Evolutionary conservation across 64 coral and sea anemone genomes (phyloP), one percentile per base, ranked within the genome.

Genomic region (Stichodactyla helianthus): DNA sequence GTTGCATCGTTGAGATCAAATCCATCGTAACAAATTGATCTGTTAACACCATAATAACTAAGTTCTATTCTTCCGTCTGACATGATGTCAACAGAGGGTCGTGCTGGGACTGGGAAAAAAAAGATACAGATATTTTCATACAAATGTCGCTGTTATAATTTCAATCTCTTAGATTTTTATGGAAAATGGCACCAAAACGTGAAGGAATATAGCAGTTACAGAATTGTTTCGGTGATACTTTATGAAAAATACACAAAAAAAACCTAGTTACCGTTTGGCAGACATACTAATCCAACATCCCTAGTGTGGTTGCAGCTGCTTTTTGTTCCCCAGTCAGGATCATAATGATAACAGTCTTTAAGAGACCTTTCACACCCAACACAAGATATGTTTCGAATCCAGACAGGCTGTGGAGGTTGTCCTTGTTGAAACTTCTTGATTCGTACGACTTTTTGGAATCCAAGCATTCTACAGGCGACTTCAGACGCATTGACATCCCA

Each of bases 311-410:
- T 13, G 12, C 68, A 74, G 13, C 5, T 74, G 4, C 18, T n/a
- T 65, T 7, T 2, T 74, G 25, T 13, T 27, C 25, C 68, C 68
- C 68, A 74, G 4, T 0, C 8, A 10, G 68, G 25, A 44, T n/a
- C n/a, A n/a, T n/a, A n/a, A 27, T 74, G 68, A 74, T 31, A 31
- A 31, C 68, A 74, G 12, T 74, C 68, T 0, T 74, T 23, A 14
- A 74, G n/a, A 35, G 68, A 74, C 7, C 68, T 74, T 74, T 74
- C 68, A 13, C 68, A 74, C 10, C 68, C 68, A 74, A 74, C 68
- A 12, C 68, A 74, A 3, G 68, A 74, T 31, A 74, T 31, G 25
- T 74, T 74, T 4, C 31, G 8, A 74, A 74, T 6, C 4, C 4
- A 27, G 4, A 74, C 27, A 74, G 7, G 22, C 13, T 31, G 6